These are phyloP conservation scores for Leptopilina clavipes DNA, from an alignment of 1,140 invertebrate species.

Conservation along the genomic window DNA sequence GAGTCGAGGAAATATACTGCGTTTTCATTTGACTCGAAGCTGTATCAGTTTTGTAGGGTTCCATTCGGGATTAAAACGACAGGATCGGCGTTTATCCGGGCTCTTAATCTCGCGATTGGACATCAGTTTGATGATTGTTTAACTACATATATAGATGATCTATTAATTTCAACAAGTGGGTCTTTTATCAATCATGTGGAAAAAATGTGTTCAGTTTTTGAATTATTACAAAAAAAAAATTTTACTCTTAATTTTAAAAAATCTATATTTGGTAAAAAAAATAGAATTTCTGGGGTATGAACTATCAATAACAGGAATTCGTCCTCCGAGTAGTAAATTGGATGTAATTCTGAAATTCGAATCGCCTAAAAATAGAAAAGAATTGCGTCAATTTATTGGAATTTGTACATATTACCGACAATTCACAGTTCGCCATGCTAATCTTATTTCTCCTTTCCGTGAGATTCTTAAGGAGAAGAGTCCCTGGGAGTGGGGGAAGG, in stretches of 20 bases:
- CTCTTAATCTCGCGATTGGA: slow-evolving; percentile 35
- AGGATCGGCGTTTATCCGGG: slow-evolving; percentile 55
- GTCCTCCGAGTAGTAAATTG: background rate
- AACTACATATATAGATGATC: background rate
- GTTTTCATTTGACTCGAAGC: no score
- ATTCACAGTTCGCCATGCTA: background rate
- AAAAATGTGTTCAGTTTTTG: background rate
- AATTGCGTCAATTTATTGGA: background rate
- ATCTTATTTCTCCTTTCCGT: background rate
- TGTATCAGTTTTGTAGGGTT: no score
- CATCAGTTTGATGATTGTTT: background rate
- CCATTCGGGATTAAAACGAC: no score
- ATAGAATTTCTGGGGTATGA: background rate
- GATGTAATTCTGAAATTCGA: background rate
- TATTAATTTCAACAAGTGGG: background rate
- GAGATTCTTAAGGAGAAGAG: background rate
- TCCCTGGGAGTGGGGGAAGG: background rate
- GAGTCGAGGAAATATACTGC: slow-evolving; percentile 56
- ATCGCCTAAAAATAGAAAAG: background rate
- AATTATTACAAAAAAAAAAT: background rate
- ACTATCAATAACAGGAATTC: background rate
- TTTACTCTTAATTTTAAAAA: background rate
- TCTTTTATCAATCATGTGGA: background rate
- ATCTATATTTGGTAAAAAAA: background rate
- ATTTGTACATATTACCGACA: background rate